Conservation (phyloP, 2,113 vertebrate genomes). For the Jaculus jaculus region DNA sequence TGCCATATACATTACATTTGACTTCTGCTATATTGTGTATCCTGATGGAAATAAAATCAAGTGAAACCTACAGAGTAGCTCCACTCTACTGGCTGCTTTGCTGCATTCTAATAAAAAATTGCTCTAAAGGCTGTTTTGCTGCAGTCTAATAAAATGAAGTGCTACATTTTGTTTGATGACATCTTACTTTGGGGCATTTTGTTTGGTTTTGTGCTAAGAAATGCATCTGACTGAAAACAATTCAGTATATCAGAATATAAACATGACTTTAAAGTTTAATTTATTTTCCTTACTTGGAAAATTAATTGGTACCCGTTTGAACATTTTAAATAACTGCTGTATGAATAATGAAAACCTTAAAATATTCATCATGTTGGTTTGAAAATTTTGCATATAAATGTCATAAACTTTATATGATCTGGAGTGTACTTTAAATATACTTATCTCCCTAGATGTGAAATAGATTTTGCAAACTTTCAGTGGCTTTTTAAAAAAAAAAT, state of each 20-base stretch:
- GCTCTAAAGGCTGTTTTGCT: no score
- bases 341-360: background rate
- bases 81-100: no score
- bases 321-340: background rate
- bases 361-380: background rate
- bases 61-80: background rate
- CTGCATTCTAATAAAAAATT: background rate
- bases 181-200: background rate
- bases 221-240: background rate
- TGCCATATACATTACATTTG: slow-evolving; percentile 61
- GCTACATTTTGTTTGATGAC: background rate
- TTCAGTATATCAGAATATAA: background rate
- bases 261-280: slow-evolving; percentile 1
- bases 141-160: slow-evolving; percentile 33
- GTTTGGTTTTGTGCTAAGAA: slow-evolving; percentile 14
- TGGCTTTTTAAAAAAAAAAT: no score
- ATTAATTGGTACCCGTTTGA: background rate
- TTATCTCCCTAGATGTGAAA: background rate
- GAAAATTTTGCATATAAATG: background rate
- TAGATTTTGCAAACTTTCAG: background rate
- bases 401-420: background rate
- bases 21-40: slow-evolving; percentile 38
- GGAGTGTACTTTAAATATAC: background rate
- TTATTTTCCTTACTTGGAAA: background rate
- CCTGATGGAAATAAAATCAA: slow-evolving; percentile 39